Evolutionary conservation across 2,888 invertebrate genomes (phyloP).

Genomic region (Drosophila recens): DNA sequence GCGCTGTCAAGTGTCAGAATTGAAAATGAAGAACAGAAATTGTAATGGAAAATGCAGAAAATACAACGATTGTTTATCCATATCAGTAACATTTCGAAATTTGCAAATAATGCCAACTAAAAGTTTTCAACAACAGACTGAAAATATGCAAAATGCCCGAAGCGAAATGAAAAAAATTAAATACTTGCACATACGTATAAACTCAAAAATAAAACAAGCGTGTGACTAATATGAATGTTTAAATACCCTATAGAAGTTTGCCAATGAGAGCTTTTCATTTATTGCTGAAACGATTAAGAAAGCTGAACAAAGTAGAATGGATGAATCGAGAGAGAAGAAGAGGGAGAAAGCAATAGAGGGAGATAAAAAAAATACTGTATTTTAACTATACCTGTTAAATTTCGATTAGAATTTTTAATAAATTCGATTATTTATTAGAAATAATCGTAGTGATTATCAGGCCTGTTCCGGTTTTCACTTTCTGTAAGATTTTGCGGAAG

Average conservation of each 20-base stretch:
- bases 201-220: neutral
- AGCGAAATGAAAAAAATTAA: neutral
- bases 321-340: neutral
- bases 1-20: constrained; percentile 26
- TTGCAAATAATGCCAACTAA: constrained; percentile 6
- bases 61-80: neutral
- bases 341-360: no score
- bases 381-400: no score
- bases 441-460: no score
- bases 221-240: neutral
- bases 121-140: constrained; percentile 10
- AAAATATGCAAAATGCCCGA: neutral
- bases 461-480: no score
- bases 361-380: no score
- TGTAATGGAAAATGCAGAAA: neutral
- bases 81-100: constrained; percentile 10
- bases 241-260: neutral
- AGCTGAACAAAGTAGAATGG: neutral
- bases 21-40: constrained; percentile 2
- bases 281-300: neutral
- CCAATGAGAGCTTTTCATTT: neutral
- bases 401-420: no score
- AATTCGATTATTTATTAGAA: no score
- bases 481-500: no score
- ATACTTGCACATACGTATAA: no score